Base-by-base conservation (phyloP, 2,113 vertebrate species). In the Miniopterus natalensis region DNA sequence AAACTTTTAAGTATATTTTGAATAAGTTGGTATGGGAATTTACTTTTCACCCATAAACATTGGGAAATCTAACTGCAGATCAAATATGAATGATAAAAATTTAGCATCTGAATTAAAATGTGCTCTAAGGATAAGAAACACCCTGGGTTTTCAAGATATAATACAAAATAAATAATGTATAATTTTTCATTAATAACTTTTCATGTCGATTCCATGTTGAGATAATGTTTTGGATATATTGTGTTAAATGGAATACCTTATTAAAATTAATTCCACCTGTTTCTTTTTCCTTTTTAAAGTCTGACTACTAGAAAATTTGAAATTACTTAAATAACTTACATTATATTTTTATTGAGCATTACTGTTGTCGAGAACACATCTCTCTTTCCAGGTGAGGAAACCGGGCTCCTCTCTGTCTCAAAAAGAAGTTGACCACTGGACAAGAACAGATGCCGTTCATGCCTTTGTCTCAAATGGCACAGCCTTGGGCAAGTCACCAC, bases 251-350 rank as follows among this genome's bases (percentile, higher is more conserved):
- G 17, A 79, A 57, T 78, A 40, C 59, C 61, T 59, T 87, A 53
- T 74, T 93, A 55, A 77, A 94, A 36, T 47, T 73, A 63, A 94
- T 63, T 94, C 73, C 15, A 47, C 8, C 6, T 71, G 2, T 81
- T 95, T 79, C 27, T 71, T 93, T 86, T 94, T 61, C 61, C 25
- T 49, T 88, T 70, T 68, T 78, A 70, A 83, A 93, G 73, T 14
- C 3, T 83, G 73, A 63, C 36, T 93, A 49, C 25, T 73, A 74
- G 45, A 77, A 87, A 79, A 65, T 57, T 75, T 87, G 0, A 87
- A 94, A 77, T 90, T 17, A 42, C 17, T 75, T 20, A 12, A 8
- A 6, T 79, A 23, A 70, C 5, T 80, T 25, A 51, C 13, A 13
- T 55, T 47, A 29, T n/a, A 63, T 63, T 87, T 94, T 40, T 59